Evolutionary conservation across 2,113 vertebrate species (phyloP).

Genomic region (Barnardius zonarius): DNA sequence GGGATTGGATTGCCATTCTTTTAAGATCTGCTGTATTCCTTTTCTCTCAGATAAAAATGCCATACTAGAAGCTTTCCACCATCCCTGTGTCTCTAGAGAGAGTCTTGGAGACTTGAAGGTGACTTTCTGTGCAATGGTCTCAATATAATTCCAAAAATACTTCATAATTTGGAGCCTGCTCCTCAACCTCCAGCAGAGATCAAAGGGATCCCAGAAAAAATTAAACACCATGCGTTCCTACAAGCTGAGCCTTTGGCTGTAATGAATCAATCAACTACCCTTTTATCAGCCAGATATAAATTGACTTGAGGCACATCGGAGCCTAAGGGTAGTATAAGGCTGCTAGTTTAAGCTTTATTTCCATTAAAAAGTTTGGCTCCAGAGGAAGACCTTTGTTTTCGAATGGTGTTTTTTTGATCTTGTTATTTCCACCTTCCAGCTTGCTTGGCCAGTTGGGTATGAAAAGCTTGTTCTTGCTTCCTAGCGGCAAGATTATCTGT

Average conservation of each 20-base stretch:
- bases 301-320: not conserved
- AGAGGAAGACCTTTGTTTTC: constrained; percentile 3
- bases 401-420: not conserved
- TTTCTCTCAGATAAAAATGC: not conserved
- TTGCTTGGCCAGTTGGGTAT: constrained; percentile 2
- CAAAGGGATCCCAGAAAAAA: constrained; percentile 32
- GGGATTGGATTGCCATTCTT: not conserved
- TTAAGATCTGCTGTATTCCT: not conserved
- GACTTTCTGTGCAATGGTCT: constrained; percentile 25
- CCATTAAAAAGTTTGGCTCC: not conserved
- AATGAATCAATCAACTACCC: constrained; percentile 26
- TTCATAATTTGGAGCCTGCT: constrained; percentile 34
- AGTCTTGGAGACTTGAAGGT: constrained; percentile 28
- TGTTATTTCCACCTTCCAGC: constrained; percentile 13
- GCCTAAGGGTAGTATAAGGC: not conserved
- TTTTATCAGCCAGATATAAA: constrained; percentile 42
- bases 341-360: constrained; percentile 11
- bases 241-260: constrained; percentile 35
- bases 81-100: not conserved
- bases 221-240: constrained; percentile 26
- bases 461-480: constrained; percentile 26
- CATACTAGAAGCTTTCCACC: not conserved
- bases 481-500: not conserved
- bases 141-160: constrained; percentile 40
- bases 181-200: constrained; percentile 30